phyloP scores from a whole-genome alignment of 2,797 vertebrate species.

The Cyprinella venusta region DNA sequence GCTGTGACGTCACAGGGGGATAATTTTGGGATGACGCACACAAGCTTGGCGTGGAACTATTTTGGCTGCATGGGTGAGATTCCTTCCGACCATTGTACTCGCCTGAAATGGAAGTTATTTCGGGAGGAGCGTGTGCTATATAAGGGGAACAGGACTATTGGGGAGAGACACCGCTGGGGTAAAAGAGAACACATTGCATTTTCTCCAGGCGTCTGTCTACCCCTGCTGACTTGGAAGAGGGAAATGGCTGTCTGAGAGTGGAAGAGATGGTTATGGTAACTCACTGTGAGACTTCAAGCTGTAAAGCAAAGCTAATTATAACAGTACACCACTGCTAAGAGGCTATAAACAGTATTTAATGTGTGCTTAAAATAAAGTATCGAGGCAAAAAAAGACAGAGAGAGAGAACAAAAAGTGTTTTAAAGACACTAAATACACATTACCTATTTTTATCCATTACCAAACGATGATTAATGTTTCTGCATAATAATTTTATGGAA shows the following conservation, averaged over 20 bases:
- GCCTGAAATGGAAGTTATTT: conserved; percentile 73
- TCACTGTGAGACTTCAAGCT: conserved; percentile 63
- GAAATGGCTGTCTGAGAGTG: conserved; percentile 41
- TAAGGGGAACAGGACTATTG: conserved; percentile 65
- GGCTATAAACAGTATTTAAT: conserved; percentile 68
- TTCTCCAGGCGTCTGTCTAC: conserved; percentile 64
- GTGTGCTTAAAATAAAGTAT: conserved; percentile 17
- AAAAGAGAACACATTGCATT: conserved; percentile 65
- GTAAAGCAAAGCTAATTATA: conserved; percentile 69
- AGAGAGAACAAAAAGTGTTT: background rate
- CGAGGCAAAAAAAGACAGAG: background rate
- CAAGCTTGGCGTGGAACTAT: conserved; percentile 68
- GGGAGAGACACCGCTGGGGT: conserved; percentile 66
- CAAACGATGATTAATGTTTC: background rate
- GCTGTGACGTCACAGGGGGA: conserved; percentile 72
- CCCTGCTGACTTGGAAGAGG: conserved; percentile 42
- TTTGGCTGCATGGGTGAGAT: conserved; percentile 74
- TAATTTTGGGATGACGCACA: conserved; percentile 74
- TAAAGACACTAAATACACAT: conserved; percentile 2
- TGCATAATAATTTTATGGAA: too few species aligned
- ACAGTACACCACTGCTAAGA: conserved; percentile 61
- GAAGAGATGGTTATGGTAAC: conserved; percentile 50
- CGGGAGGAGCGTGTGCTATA: conserved; percentile 65
- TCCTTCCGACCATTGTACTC: conserved; percentile 73
- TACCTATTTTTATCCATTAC: background rate